Evolutionary conservation across 2,888 invertebrate species (phyloP), one percentile per base, ranked within the genome.

Genomic region (Sinohyriopsis cumingii): DNA sequence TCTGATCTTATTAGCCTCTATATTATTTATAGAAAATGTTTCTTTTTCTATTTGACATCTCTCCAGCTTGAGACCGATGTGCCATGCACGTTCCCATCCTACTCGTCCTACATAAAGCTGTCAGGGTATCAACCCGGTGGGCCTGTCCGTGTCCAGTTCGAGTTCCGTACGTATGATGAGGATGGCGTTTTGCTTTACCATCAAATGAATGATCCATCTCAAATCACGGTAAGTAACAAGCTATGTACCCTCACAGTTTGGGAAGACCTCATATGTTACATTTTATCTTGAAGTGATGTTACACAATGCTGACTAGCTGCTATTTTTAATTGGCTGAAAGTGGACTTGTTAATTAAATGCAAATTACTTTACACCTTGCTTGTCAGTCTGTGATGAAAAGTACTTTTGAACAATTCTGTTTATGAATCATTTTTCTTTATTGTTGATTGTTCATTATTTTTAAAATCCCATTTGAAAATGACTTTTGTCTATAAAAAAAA

Each of bases 151-250:
- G 82, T 87, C 15, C 64, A 75, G 24, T 84, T 90, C 67, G 85
- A 88, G 54, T 90, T 90, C 81, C 77, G 90, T 9, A 87, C 89
- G 3, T 88, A 89, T 69, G 88, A 89, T 69, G 81, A 81, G 9
- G 87, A 88, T 67, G 87, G 88, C 1, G 75, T 89, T 33, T 77
- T 90, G 22, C 77, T 89, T 53, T 81, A 83, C 62, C 86, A 86
- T 65, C 71, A 79, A 20, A 82, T 87, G 68, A 68, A 73, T 53
- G 75, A 73, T 45, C 72, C 65, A n/a, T 67, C 73, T 12, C 75
- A 77, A 67, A 77, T 82, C 55, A 70, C 69, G 71, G 80, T 84
- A 71, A 72, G 82, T 65, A 61, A 25, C 22, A 54, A 55, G 24
- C 22, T 20, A 1, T n/a, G 20, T 12, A 3, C 19, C 24, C 19